Evolutionary conservation across 1,140 invertebrate genomes (phyloP).

Genomic region (Carcinoscorpius rotundicauda): DNA sequence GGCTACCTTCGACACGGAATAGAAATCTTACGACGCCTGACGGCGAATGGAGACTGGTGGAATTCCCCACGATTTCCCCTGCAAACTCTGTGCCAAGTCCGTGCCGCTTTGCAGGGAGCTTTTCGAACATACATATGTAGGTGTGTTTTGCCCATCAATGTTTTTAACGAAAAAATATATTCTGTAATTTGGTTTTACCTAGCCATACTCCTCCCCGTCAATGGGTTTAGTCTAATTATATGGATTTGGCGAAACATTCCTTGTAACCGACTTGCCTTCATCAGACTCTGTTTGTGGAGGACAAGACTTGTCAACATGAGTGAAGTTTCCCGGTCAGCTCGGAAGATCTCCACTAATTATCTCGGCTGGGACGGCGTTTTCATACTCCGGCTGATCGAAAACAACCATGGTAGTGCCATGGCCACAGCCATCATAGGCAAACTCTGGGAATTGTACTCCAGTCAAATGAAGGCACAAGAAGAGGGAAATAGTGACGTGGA

Average conservation of each 20-base stretch:
- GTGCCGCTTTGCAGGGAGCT: conserved; percentile 32
- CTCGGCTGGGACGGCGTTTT: conserved; percentile 36
- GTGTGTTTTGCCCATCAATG: conserved; percentile 42
- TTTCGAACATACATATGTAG: conserved; percentile 36
- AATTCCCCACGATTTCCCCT: conserved; percentile 33
- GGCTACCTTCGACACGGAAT: conserved; percentile 32
- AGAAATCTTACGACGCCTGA: conserved; percentile 27
- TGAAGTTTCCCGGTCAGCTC: conserved; percentile 29
- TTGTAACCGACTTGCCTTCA: conserved; percentile 31
- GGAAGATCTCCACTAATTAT: conserved; percentile 32
- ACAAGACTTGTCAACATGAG: conserved; percentile 30
- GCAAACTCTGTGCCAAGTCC: conserved; percentile 33
- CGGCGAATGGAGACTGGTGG: conserved; percentile 32
- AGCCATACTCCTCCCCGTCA: conserved; percentile 32
- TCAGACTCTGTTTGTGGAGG: conserved; percentile 32
- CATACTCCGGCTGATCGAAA: conserved; percentile 33
- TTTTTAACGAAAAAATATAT: conserved; percentile 45
- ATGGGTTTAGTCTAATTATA: conserved; percentile 29
- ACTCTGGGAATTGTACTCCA: conserved; percentile 28
- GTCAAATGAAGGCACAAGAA: conserved; percentile 29
- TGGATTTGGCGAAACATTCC: conserved; percentile 35
- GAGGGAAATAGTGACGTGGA: conserved; percentile 18
- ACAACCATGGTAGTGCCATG: conserved; percentile 34
- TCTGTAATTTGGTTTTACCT: conserved; percentile 37
- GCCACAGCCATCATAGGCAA: conserved; percentile 29